These are phyloP conservation scores for Blastobasis adustella DNA, from an alignment of 2,888 invertebrate genomes.

Conservation along the genomic window DNA sequence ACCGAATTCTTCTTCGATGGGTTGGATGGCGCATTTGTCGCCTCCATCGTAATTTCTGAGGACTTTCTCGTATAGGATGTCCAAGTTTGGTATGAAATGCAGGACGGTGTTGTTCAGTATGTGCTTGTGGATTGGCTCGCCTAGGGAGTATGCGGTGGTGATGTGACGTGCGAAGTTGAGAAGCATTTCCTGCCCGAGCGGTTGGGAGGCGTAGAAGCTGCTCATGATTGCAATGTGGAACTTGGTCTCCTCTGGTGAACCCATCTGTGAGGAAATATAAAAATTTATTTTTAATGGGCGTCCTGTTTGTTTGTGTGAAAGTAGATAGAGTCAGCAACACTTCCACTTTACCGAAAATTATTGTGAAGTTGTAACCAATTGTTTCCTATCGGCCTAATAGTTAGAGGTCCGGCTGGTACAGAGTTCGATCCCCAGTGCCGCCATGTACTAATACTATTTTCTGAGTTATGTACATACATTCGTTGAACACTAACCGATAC, in stretches of 20 bases:
- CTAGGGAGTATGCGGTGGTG: constrained; percentile 79
- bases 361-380: no score
- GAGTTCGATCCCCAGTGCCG: no score
- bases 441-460: no score
- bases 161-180: constrained; percentile 89
- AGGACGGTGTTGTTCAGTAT: constrained; percentile 83
- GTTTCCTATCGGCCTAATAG: no score
- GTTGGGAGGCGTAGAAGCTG: constrained; percentile 87
- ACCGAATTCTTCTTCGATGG: constrained; percentile 77
- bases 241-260: constrained; percentile 85
- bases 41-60: constrained; percentile 37
- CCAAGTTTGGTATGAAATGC: constrained; percentile 83
- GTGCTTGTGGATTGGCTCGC: constrained; percentile 77
- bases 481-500: no score
- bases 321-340: no score
- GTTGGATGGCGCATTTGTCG: constrained; percentile 44
- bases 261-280: constrained; percentile 73
- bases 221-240: constrained; percentile 90
- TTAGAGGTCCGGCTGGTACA: no score
- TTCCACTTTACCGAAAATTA: no score
- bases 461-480: no score
- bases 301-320: no score
- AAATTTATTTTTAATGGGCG: no score
- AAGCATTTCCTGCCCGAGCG: constrained; percentile 88
- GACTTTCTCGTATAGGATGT: constrained; percentile 43